Evolutionary conservation across 2,888 invertebrate species (phyloP).

Genomic region (Liodrosophila aerea): DNA sequence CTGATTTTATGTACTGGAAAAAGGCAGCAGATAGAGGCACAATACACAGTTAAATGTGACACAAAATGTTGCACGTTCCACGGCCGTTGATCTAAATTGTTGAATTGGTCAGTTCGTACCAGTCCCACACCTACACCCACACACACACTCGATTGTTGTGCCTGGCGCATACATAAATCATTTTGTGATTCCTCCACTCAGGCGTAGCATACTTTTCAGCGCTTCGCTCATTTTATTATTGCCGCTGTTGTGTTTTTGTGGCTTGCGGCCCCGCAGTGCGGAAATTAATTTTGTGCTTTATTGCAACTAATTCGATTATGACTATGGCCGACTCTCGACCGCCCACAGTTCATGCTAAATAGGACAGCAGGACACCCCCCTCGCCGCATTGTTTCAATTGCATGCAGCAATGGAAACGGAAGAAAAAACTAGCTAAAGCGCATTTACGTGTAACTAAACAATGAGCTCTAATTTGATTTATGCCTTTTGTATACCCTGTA

Average conservation of each 20-base stretch:
- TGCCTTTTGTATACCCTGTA: too few relatives aligned
- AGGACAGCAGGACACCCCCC: slow-evolving; percentile 4
- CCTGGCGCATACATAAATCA: slow-evolving; percentile 36
- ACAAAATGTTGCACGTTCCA: slow-evolving; percentile 5
- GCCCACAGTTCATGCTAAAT: slow-evolving; percentile 29
- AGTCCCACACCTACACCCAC: background rate
- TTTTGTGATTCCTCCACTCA: slow-evolving; percentile 15
- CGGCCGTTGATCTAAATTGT: slow-evolving; percentile 12
- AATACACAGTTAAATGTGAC: slow-evolving; percentile 15
- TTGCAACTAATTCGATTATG: slow-evolving; percentile 74
- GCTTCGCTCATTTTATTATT: slow-evolving; percentile 28
- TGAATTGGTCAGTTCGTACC: slow-evolving; percentile 10
- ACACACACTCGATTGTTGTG: slow-evolving; percentile 9
- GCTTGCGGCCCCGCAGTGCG: slow-evolving; percentile 53
- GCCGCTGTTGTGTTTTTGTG: slow-evolving; percentile 40
- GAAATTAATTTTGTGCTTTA: slow-evolving; percentile 76
- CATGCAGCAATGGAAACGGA: slow-evolving; percentile 27
- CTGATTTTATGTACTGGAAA: slow-evolving; percentile 61
- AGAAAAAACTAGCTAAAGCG: background rate
- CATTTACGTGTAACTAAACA: background rate
- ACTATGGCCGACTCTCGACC: slow-evolving; percentile 26
- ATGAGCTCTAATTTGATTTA: too few relatives aligned
- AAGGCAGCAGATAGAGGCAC: background rate
- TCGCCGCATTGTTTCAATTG: too few relatives aligned
- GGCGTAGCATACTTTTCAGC: slow-evolving; percentile 34